Evolutionary conservation across 2,113 vertebrate genomes (phyloP).

Genomic region (Gyps fulvus): DNA sequence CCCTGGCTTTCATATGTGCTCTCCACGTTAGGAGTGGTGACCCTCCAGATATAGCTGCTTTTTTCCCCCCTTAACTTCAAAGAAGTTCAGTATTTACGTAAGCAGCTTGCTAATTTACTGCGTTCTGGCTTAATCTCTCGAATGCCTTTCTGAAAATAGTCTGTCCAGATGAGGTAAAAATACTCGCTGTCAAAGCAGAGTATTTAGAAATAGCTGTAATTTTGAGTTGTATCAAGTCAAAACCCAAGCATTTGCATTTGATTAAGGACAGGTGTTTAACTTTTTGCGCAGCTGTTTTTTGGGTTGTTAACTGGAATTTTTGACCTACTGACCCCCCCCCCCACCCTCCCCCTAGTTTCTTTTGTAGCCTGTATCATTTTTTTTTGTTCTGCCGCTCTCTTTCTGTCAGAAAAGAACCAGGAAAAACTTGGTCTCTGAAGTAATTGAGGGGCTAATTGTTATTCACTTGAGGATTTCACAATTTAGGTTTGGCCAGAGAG

Average conservation of each 20-base stretch:
- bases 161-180: slow-evolving; percentile 40
- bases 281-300: neutral
- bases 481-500: neutral
- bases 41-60: neutral
- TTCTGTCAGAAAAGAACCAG: neutral
- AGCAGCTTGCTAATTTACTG: neutral
- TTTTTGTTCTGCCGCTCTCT: neutral
- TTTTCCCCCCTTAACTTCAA: neutral
- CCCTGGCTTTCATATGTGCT: neutral
- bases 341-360: neutral
- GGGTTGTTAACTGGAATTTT: neutral
- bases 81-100: neutral
- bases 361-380: neutral
- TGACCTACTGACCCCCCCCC: neutral
- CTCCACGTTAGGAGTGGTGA: neutral
- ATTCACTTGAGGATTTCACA: neutral
- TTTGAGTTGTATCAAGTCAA: neutral
- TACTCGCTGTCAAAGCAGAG: neutral
- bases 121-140: neutral
- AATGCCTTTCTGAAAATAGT: slow-evolving; percentile 47
- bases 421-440: neutral
- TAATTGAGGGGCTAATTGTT: neutral
- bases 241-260: neutral
- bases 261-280: slow-evolving; percentile 42
- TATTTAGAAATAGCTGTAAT: slow-evolving; percentile 37